Percentiles rank a stretch among this genome's conserved stretches.
phyloP scores from a whole-genome alignment of 2,888 invertebrate species.

The Drosophila algonquin region DNA sequence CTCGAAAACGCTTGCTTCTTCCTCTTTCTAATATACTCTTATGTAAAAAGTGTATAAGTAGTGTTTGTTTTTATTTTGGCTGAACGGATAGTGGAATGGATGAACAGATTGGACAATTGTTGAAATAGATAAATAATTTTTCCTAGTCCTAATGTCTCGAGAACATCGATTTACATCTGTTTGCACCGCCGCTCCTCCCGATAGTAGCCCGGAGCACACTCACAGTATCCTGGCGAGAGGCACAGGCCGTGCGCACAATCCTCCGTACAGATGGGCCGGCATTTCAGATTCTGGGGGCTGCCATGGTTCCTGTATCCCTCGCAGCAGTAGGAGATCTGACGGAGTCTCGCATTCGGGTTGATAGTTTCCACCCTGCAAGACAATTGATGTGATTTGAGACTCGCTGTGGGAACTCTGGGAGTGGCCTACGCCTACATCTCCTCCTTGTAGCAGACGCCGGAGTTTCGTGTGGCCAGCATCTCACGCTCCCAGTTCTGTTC shows the following conservation, averaged over 20 bases:
- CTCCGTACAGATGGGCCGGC: conserved; percentile 84
- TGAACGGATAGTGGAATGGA: background rate
- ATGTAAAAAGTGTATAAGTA: too few relatives aligned
- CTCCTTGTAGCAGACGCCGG: conserved; percentile 82
- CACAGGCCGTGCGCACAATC: conserved; percentile 85
- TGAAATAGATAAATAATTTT: background rate
- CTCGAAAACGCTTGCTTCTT: too few relatives aligned
- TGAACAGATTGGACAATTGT: background rate
- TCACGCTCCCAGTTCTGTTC: conserved; percentile 67
- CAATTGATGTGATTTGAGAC: background rate
- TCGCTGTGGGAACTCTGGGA: background rate
- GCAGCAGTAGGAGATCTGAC: conserved; percentile 89
- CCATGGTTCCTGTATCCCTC: conserved; percentile 87
- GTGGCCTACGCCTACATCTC: conserved; percentile 74
- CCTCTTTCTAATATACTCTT: too few relatives aligned
- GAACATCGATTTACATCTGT: conserved; percentile 20
- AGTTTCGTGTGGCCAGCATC: conserved; percentile 59
- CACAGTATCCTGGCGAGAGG: conserved; percentile 81
- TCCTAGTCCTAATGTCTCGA: conserved; percentile 22
- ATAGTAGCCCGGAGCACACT: conserved; percentile 76
- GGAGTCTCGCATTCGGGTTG: conserved; percentile 83
- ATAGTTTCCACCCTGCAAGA: conserved; percentile 58
- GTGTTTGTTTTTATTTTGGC: background rate
- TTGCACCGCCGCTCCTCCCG: conserved; percentile 36
- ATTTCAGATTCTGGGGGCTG: conserved; percentile 84